Percentiles rank a stretch among this genome's conserved stretches.
These are phyloP conservation scores for Xenops minutus DNA, from an alignment of 2,797 vertebrate species.

Conservation along the genomic window DNA sequence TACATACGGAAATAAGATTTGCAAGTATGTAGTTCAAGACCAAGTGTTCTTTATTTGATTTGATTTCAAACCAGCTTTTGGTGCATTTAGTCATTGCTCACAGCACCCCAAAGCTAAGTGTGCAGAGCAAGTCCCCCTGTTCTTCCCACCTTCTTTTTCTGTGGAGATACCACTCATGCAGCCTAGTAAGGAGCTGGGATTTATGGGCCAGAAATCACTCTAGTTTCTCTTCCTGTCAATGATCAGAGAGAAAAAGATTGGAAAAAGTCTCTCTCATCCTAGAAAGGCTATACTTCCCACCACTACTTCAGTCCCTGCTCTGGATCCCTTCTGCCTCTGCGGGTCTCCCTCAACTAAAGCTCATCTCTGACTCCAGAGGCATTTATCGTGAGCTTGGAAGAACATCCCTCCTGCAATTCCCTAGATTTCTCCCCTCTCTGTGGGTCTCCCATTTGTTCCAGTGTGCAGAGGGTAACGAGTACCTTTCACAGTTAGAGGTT, in stretches of 20 bases:
- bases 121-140: not conserved
- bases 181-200: not conserved
- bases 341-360: not conserved
- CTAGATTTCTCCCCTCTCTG: accelerated
- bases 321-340: not conserved
- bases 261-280: not conserved
- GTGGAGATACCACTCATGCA: not conserved
- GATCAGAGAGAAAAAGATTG: not conserved
- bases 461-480: not conserved
- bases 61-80: not conserved
- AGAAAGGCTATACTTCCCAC: not conserved
- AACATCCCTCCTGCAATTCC: not conserved
- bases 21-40: not conserved
- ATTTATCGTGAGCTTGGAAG: not conserved
- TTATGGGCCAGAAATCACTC: not conserved
- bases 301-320: not conserved
- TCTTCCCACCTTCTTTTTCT: not conserved
- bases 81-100: not conserved
- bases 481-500: not conserved
- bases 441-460: accelerated
- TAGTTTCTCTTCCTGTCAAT: not conserved
- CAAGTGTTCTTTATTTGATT: not conserved
- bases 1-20: not conserved
- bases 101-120: not conserved
- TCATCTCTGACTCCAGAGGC: not conserved